phyloP scores from a whole-genome alignment of 1,140 invertebrate genomes.

The Lucilia cuprina region DNA sequence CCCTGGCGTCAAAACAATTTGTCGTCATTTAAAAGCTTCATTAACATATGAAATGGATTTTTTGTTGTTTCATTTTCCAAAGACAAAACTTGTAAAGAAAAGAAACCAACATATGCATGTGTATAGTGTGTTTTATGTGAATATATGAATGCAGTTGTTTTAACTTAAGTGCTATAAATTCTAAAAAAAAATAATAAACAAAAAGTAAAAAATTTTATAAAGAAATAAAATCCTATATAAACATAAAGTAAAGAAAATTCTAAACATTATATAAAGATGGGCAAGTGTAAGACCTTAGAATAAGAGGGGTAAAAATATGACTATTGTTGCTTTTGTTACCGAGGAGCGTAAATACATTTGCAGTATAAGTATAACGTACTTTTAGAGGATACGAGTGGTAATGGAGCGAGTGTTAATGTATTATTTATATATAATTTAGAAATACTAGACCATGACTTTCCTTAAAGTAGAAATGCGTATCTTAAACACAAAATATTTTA shows the following conservation, averaged over 20 bases:
- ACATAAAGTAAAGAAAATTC: too few species aligned
- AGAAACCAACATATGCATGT: background rate
- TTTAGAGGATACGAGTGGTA: too few species aligned
- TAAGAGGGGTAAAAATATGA: background rate
- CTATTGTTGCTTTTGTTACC: background rate
- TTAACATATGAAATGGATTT: background rate
- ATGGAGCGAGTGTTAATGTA: too few species aligned
- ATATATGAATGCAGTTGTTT: constrained; percentile 7
- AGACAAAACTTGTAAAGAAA: background rate
- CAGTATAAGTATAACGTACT: background rate
- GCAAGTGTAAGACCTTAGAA: too few species aligned
- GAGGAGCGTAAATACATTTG: background rate
- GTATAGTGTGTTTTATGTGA: background rate
- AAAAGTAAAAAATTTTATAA: too few species aligned
- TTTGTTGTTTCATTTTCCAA: too few species aligned
- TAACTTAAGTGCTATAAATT: constrained; percentile 1
- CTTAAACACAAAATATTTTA: too few species aligned
- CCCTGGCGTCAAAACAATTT: constrained; percentile 2
- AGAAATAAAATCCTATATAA: too few species aligned
- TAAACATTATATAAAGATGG: too few species aligned
- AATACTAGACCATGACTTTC: background rate
- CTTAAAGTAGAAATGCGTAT: background rate
- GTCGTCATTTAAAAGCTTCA: constrained; percentile 2
- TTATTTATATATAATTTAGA: too few species aligned
- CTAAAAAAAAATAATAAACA: background rate